phyloP scores from a whole-genome alignment of 1,140 invertebrate genomes.

The Conus ventricosus region DNA sequence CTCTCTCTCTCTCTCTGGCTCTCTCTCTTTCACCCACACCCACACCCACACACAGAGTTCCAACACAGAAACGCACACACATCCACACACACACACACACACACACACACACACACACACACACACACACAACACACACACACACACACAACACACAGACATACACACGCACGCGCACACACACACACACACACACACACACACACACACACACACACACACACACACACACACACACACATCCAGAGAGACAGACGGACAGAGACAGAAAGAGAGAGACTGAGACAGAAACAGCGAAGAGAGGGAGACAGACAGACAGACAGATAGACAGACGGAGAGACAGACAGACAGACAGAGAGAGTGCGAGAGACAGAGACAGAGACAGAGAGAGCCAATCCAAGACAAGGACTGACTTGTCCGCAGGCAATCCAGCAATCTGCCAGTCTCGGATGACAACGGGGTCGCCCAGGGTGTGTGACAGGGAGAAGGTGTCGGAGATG shows the following conservation, averaged over 20 bases:
- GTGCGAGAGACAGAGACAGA: background rate
- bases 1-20: too few species aligned
- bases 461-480: slow-evolving; percentile 71
- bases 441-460: slow-evolving; percentile 74
- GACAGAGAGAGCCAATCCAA: too few species aligned
- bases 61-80: too few species aligned
- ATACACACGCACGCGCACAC: too few species aligned
- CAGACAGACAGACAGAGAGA: background rate
- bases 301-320: background rate
- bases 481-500: slow-evolving; percentile 70
- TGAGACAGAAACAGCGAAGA: background rate
- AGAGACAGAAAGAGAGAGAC: slow-evolving; percentile 14
- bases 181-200: too few species aligned
- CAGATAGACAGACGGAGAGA: background rate
- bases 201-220: background rate
- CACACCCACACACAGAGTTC: too few species aligned
- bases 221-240: background rate
- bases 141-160: too few species aligned
- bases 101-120: background rate
- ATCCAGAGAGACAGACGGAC: too few species aligned
- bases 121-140: background rate
- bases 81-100: too few species aligned
- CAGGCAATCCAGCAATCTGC: slow-evolving; percentile 74
- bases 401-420: slow-evolving; percentile 68
- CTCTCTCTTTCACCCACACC: too few species aligned